Evolutionary conservation across 2,113 vertebrate genomes (phyloP).

Genomic region (Tyto alba): DNA sequence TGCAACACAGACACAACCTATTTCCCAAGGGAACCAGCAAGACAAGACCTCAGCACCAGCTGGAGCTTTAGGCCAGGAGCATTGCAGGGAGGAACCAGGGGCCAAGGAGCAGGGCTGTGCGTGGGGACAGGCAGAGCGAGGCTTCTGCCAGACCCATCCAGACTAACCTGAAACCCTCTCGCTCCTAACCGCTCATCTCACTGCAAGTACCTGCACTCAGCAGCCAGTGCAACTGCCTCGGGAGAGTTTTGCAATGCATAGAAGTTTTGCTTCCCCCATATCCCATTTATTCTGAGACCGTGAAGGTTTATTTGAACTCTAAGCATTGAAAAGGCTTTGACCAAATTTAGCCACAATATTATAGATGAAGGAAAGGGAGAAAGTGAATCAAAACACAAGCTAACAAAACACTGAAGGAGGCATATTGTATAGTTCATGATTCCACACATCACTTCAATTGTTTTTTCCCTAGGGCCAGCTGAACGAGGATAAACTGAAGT

Average conservation of each 20-base stretch:
- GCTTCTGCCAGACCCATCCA: neutral
- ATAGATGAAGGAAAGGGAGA: neutral
- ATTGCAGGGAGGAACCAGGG: neutral
- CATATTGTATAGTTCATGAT: neutral
- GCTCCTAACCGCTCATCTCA: neutral
- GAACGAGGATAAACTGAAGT: conserved; percentile 87
- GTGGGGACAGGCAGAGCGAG: neutral
- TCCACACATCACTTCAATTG: neutral
- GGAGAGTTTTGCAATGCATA: neutral
- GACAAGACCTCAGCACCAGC: neutral
- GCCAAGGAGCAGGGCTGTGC: neutral
- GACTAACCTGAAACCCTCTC: neutral
- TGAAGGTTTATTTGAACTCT: neutral
- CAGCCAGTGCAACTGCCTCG: neutral
- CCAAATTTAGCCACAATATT: neutral
- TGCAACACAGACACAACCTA: neutral
- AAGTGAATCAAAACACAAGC: neutral
- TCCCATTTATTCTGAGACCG: neutral
- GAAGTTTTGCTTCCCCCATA: neutral
- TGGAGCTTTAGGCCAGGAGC: neutral
- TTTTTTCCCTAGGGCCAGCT: conserved; percentile 79
- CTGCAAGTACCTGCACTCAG: neutral
- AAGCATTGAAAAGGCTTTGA: neutral
- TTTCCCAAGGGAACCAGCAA: neutral
- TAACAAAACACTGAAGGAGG: accelerated